Conservation (phyloP, 2,797 vertebrate species). For the Decapterus maruadsi region DNA sequence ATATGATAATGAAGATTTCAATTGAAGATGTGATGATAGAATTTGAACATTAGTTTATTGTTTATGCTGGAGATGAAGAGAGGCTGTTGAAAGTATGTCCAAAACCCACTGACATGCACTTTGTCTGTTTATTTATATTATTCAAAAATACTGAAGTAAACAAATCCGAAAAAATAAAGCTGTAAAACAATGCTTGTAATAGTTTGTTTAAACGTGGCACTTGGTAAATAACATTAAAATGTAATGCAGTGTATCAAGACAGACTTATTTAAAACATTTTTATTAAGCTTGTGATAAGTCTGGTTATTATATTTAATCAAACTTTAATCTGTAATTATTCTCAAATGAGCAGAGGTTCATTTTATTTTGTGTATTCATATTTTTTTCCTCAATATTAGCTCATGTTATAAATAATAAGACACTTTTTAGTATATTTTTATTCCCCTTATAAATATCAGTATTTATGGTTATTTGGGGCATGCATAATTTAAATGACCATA, state of each 20-base stretch:
- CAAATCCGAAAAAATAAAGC: too few species aligned
- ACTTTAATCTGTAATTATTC: not conserved
- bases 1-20: not conserved
- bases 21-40: not conserved
- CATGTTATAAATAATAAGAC: not conserved
- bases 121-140: not conserved
- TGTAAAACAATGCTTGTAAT: too few species aligned
- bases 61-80: slow-evolving; percentile 1
- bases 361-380: too few species aligned
- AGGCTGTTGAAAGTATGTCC: slow-evolving; percentile 17
- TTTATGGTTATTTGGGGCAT: too few species aligned
- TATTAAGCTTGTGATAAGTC: not conserved
- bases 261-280: not conserved
- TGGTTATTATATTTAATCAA: not conserved
- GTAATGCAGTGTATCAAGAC: too few species aligned
- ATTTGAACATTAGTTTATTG: not conserved
- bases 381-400: too few species aligned
- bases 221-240: too few species aligned
- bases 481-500: too few species aligned
- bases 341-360: not conserved
- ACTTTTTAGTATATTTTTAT: too few species aligned
- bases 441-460: too few species aligned
- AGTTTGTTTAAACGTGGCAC: too few species aligned
- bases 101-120: not conserved
- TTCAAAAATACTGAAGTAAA: not conserved